Base-by-base conservation (phyloP, 2,888 invertebrate species). In the Pseudolycoriella hygida region DNA sequence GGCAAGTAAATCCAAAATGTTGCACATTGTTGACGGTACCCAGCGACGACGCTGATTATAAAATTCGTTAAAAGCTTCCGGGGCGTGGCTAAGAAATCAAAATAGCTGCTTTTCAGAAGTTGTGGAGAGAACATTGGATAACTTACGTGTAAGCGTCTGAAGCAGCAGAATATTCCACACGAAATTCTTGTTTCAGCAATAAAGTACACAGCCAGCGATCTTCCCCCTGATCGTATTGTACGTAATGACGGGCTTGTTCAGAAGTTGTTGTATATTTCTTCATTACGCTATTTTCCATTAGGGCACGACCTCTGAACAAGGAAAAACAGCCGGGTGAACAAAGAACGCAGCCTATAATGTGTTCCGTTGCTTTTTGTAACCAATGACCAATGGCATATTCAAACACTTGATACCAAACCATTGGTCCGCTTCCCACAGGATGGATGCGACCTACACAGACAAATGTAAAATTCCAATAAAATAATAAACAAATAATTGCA, bases 11-110 rank as follows among this genome's bases (percentile, higher is more conserved):
- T 96, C 94, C 52, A 92, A 70, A 54, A 94, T 90, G 60, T 96
- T 96, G 30, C 92, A 93, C 62, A 92, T 84, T 0, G 94, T 96
- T 2, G 94, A 94, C 1, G 94, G 93, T 49, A 92, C 88, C 94
- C 94, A 96, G 34, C 94, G 76, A 12, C 94, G 74, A 12, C 94
- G 74, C 62, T 94, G 94, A 64, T 90, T 89, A 66, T 80, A 96
- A 67, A 96, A 94, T 62, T 93, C 93, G 52, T 79, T 78, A 62
- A 94, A 94, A 11, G 65, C 75, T 67, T 94, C 93, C 0, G 94
- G 94, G 20, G 90, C 87, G 60, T 92, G 92, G 8, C 25, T 25
- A 8, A 8, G 8, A 25, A 25, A 25, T 4, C 5, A 8, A 25
- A 25, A 6, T 25, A 4, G 25, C 4, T n/a, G 25, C 8, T 25